phyloP scores from a whole-genome alignment of 1,140 invertebrate genomes.

The Oncopodura yosiiana region DNA sequence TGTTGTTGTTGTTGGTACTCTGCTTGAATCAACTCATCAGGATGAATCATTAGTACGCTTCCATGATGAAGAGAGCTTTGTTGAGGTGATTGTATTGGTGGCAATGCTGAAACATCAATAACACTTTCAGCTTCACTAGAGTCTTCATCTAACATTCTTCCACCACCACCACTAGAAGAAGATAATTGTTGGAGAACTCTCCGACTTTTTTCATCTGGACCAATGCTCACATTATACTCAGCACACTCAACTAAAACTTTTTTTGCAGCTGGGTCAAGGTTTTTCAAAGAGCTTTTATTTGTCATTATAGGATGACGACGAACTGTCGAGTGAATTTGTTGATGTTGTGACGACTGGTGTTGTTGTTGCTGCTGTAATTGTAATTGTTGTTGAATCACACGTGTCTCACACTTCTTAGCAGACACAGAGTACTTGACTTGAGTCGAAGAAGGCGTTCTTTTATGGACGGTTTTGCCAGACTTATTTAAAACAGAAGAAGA shows the following conservation, averaged over 20 bases:
- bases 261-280: slow-evolving; percentile 21
- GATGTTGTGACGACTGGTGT: slow-evolving; percentile 2
- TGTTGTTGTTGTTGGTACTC: neutral
- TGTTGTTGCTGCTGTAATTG: slow-evolving; percentile 12
- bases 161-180: neutral
- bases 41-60: neutral
- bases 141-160: slow-evolving; percentile 36
- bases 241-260: slow-evolving; percentile 38
- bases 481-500: too few relatives aligned
- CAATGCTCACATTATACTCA: slow-evolving; percentile 39
- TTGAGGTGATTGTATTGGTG: slow-evolving; percentile 9
- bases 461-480: slow-evolving; percentile 11
- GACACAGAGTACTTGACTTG: slow-evolving; percentile 31
- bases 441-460: slow-evolving; percentile 21
- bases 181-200: slow-evolving; percentile 25
- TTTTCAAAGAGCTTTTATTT: slow-evolving; percentile 13
- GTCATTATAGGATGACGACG: neutral
- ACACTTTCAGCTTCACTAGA: slow-evolving; percentile 40
- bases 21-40: neutral
- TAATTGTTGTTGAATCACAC: slow-evolving; percentile 2
- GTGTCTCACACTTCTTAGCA: slow-evolving; percentile 36
- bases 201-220: slow-evolving; percentile 33
- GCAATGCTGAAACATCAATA: slow-evolving; percentile 15
- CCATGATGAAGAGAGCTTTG: neutral
- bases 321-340: slow-evolving; percentile 3